Conservation (phyloP, 2,113 vertebrate genomes). For the Ictalurus punctatus region DNA sequence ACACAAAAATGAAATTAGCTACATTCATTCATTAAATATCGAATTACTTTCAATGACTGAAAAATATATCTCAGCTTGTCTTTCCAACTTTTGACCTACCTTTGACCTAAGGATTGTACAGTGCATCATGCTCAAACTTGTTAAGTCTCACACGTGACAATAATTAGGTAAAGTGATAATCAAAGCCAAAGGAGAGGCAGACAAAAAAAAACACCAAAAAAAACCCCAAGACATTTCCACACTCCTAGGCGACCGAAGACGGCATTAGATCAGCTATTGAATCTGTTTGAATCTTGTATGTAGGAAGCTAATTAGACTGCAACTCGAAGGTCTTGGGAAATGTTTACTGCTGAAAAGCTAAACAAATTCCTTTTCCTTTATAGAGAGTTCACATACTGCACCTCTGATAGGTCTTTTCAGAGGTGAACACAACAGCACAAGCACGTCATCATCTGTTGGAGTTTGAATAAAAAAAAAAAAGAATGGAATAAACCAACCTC, state of each 20-base stretch:
- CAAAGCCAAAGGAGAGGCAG: background rate
- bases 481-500: constrained; percentile 79
- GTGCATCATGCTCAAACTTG: constrained; percentile 12
- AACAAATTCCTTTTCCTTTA: constrained; percentile 15
- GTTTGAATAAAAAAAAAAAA: background rate
- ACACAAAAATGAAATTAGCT: background rate
- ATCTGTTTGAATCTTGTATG: background rate
- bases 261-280: background rate
- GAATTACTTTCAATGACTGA: background rate
- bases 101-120: background rate
- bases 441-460: background rate
- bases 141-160: background rate
- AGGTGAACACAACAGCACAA: background rate
- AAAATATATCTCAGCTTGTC: background rate
- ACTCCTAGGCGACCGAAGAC: background rate
- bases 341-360: background rate
- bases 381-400: background rate
- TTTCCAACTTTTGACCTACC: background rate
- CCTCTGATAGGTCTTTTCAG: background rate
- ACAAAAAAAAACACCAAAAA: background rate
- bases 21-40: background rate
- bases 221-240: background rate
- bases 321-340: background rate
- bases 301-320: background rate
- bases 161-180: constrained; percentile 23